phyloP scores from a whole-genome alignment of 2,113 vertebrate species.

The Pygoscelis adeliae region DNA sequence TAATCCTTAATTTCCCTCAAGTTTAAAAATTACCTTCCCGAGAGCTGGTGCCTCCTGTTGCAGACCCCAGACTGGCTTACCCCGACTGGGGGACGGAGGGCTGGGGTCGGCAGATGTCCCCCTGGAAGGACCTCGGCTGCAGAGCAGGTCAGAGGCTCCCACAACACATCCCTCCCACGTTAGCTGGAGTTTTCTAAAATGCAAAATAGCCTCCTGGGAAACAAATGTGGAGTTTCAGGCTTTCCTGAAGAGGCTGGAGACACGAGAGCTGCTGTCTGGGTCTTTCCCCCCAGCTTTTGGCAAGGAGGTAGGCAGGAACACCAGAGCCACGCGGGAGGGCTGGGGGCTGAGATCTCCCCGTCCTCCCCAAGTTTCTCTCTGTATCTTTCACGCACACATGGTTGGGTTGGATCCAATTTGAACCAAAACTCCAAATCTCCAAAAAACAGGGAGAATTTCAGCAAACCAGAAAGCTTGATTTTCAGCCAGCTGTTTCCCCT shows the following conservation, averaged over 20 bases:
- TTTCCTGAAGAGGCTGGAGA: not conserved
- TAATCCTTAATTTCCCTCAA: not conserved
- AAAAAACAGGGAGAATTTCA: slow-evolving; percentile 10
- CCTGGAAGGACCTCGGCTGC: not conserved
- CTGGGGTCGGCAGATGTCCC: accelerated
- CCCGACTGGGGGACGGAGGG: accelerated
- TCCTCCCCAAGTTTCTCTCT: not conserved
- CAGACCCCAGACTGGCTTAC: not conserved
- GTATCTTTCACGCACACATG: not conserved
- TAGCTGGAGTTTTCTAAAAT: not conserved
- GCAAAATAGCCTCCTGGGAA: not conserved
- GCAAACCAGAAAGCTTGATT: slow-evolving; percentile 38
- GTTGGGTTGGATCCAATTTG: slow-evolving; percentile 22
- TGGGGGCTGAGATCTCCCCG: not conserved
- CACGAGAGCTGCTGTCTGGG: accelerated
- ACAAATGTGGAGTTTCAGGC: not conserved
- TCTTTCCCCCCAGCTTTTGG: not conserved
- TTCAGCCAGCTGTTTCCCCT: slow-evolving; percentile 44
- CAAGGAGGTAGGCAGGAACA: not conserved
- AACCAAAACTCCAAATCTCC: slow-evolving; percentile 30
- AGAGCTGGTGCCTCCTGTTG: not conserved
- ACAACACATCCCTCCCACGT: accelerated
- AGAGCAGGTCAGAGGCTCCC: not conserved
- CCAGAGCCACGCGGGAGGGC: accelerated
- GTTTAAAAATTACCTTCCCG: not conserved